Evolutionary conservation across 1,140 invertebrate species (phyloP), one percentile per base, ranked within the genome.

Genomic region (Listronotus oregonensis): DNA sequence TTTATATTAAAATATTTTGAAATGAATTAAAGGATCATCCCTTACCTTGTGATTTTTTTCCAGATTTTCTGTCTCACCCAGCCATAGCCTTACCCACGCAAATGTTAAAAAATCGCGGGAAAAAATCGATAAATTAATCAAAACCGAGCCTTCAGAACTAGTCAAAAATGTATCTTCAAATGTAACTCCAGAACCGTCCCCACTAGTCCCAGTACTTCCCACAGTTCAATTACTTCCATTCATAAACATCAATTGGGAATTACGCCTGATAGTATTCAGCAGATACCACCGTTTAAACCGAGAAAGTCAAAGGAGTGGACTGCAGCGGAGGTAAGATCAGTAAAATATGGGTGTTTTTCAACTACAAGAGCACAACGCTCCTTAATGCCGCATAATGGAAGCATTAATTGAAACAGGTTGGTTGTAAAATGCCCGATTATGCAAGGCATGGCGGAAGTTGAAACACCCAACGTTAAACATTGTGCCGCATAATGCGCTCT

Each of bases 301-400:
- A 78, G 80, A 47, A 84, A 84, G 71, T 83, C 83, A 3, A 82
- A 79, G 83, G 21, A 27, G 69, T 81, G 80, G 74, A 64, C 71
- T 50, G 75, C 77, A 50, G 72, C 76, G 66, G 73, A 77, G 39
- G 71, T 27, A 68, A 59, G 62, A 27, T 3, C 5, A 27, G 21
- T 27, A 27, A 27, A 27, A 27, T 27, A 27, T 3, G 5, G 21
- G 21, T 27, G n/a, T n/a, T n/a, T n/a, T n/a, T n/a, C n/a, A n/a
- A n/a, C n/a, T n/a, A n/a, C n/a, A n/a, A n/a, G n/a, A n/a, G n/a
- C n/a, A n/a, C n/a, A n/a, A n/a, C n/a, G n/a, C n/a, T n/a, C n/a
- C n/a, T n/a, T n/a, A n/a, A n/a, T n/a, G n/a, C n/a, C n/a, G n/a
- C n/a, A n/a, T n/a, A n/a, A n/a, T n/a, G n/a, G n/a, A n/a, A n/a